Conservation (phyloP, 2,113 vertebrate genomes). For the Tauraco erythrolophus region DNA sequence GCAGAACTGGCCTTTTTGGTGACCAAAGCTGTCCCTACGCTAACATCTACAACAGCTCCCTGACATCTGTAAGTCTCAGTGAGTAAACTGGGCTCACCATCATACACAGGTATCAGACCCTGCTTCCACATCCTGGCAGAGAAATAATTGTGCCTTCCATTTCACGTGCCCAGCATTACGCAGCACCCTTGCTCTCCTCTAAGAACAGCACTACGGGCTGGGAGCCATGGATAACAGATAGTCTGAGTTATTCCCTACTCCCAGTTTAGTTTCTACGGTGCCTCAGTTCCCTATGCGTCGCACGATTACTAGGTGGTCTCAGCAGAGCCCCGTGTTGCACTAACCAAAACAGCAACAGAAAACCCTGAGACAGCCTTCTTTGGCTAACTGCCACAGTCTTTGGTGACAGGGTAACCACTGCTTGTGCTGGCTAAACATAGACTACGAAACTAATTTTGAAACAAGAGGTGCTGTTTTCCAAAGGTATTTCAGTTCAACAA, state of each 20-base stretch:
- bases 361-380: not conserved
- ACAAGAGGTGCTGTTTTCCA: not conserved
- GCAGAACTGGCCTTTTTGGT: not conserved
- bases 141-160: not conserved
- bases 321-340: not conserved
- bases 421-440: not conserved
- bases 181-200: not conserved
- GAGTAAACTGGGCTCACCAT: not conserved
- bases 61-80: not conserved
- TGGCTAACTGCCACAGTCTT: not conserved
- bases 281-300: not conserved
- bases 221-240: not conserved
- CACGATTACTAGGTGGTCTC: not conserved
- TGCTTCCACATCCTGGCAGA: not conserved
- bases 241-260: not conserved
- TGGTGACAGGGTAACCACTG: not conserved
- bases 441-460: not conserved
- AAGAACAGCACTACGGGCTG: fast-evolving
- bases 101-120: not conserved
- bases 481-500: not conserved
- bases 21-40: not conserved
- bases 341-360: not conserved
- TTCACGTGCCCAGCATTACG: not conserved
- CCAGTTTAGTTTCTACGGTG: not conserved
- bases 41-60: not conserved